phyloP scores from a whole-genome alignment of 2,888 invertebrate genomes.

The Philopedon plagiatum region DNA sequence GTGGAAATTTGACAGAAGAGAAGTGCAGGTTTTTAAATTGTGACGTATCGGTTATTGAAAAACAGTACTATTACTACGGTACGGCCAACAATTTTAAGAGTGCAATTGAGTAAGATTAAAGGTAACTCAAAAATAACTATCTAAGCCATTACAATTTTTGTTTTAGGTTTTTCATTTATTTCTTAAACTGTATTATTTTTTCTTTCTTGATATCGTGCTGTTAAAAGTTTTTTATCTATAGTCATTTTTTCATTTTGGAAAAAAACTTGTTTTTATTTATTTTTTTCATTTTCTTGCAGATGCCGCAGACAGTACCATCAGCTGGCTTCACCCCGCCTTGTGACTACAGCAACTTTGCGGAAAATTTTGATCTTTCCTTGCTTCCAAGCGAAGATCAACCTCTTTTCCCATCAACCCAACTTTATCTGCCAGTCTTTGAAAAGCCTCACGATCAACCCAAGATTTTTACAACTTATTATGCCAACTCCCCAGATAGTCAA shows the following conservation, averaged over 20 bases:
- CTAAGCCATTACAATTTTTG: too few relatives aligned
- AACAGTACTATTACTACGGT: neutral
- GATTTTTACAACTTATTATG: slow-evolving; percentile 64
- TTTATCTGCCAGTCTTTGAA: slow-evolving; percentile 63
- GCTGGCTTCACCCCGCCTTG: slow-evolving; percentile 84
- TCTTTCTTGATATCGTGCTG: too few relatives aligned
- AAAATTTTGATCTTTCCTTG: slow-evolving; percentile 81
- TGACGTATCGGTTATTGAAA: neutral
- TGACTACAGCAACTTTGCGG: slow-evolving; percentile 75
- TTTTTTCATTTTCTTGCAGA: slow-evolving; percentile 72
- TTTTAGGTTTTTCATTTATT: too few relatives aligned
- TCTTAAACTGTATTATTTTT: too few relatives aligned
- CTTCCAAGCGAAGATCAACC: slow-evolving; percentile 76
- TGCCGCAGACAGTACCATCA: slow-evolving; percentile 87
- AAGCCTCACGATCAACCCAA: slow-evolving; percentile 63
- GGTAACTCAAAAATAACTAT: too few relatives aligned
- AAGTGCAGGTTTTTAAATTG: neutral
- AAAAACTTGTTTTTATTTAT: neutral
- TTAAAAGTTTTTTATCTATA: too few relatives aligned
- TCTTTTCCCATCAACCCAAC: slow-evolving; percentile 69
- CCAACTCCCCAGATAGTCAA: slow-evolving; percentile 60
- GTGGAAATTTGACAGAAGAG: neutral
- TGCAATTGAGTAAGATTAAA: too few relatives aligned
- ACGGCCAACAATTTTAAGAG: neutral
- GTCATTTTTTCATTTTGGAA: neutral